A percentile compares a stretch with the other conserved stretches of the same genome.
These are phyloP conservation scores for Patella ulyssiponensis DNA, from an alignment of 2,888 invertebrate genomes.

Conservation along the genomic window DNA sequence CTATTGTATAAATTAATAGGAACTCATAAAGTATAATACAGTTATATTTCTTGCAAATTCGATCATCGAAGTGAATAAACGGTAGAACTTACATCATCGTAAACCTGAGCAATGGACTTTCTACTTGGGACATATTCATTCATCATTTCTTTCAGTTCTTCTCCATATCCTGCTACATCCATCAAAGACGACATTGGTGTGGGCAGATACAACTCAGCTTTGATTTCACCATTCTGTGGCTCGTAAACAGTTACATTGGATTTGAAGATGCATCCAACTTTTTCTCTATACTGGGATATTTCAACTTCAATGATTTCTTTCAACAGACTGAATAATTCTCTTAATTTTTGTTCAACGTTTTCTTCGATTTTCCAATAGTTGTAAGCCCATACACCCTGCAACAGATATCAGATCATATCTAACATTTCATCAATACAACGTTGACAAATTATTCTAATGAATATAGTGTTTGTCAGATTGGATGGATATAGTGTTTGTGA, in stretches of 20 bases:
- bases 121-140: constrained; percentile 35
- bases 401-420: not conserved
- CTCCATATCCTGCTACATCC: constrained; percentile 34
- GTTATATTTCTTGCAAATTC: no score
- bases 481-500: no score
- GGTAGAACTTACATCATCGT: not conserved
- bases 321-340: constrained; percentile 29
- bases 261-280: constrained; percentile 14
- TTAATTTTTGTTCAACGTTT: constrained; percentile 32
- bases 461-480: no score
- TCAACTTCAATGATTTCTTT: constrained; percentile 42
- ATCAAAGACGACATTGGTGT: constrained; percentile 50
- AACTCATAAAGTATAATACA: no score
- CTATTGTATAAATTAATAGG: no score
- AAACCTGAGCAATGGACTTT: not conserved
- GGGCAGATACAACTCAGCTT: constrained; percentile 60
- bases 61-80: not conserved
- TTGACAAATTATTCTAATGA: no score
- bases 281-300: constrained; percentile 34
- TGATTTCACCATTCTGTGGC: constrained; percentile 62
- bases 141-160: constrained; percentile 29
- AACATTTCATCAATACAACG: no score
- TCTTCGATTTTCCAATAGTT: constrained; percentile 54
- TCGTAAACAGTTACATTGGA: constrained; percentile 51
- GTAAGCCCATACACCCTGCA: constrained; percentile 51